Evolutionary conservation across 2,888 invertebrate genomes (phyloP).

Genomic region (Empis livida): DNA sequence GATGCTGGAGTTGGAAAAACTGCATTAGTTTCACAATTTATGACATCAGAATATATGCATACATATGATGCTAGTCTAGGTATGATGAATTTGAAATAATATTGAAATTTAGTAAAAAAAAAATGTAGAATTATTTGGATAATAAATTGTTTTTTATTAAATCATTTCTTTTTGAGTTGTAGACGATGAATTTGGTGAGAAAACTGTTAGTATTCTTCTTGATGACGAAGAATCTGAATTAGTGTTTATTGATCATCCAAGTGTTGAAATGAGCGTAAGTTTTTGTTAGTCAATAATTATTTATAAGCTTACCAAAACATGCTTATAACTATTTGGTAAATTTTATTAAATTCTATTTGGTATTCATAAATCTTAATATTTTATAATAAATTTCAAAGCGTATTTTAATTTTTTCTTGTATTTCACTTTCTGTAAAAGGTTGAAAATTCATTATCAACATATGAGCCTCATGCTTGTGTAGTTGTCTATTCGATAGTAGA

Average conservation of each 20-base stretch:
- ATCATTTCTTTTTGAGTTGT: constrained; percentile 41
- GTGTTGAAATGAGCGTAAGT: constrained; percentile 83
- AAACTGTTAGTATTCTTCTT: constrained; percentile 77
- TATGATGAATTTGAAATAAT: constrained; percentile 26
- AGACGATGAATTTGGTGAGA: constrained; percentile 88
- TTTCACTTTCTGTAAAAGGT: constrained; percentile 45
- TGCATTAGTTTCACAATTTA: constrained; percentile 81
- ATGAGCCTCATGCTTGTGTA: constrained; percentile 85
- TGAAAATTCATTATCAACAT: constrained; percentile 77
- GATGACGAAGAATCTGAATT: constrained; percentile 84
- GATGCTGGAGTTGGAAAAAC: constrained; percentile 85
- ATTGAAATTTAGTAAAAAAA: not conserved
- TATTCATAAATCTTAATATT: no score
- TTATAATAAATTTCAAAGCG: no score
- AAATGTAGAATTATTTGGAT: not conserved
- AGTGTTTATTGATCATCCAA: constrained; percentile 80
- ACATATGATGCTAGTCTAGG: constrained; percentile 85
- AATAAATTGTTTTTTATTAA: constrained; percentile 23
- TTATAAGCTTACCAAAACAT: not conserved
- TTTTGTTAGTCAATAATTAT: constrained; percentile 7
- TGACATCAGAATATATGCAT: constrained; percentile 93
- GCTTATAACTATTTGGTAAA: no score
- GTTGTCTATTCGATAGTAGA: constrained; percentile 86
- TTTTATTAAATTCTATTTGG: no score
- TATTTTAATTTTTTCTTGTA: no score